These are phyloP conservation scores for Nerophis ophidion DNA, from an alignment of 2,113 vertebrate genomes.

Conservation along the genomic window DNA sequence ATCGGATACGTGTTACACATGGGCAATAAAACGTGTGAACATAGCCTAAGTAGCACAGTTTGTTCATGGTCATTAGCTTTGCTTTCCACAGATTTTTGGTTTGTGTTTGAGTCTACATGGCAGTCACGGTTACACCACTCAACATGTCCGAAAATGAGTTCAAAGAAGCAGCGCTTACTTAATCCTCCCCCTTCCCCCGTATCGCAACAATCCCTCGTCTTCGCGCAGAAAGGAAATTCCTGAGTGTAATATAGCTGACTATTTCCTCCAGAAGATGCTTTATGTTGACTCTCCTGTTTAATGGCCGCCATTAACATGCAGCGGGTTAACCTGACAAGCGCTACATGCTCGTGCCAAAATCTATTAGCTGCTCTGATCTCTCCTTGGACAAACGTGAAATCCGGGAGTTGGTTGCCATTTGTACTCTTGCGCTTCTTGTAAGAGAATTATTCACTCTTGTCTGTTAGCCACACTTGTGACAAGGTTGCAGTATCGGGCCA, in stretches of 20 bases:
- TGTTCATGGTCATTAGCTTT: not conserved
- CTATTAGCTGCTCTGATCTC: conserved; percentile 39
- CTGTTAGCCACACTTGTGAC: conserved; percentile 37
- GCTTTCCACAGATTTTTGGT: conserved; percentile 1
- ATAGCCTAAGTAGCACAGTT: too few species aligned
- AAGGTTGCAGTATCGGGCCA: conserved; percentile 23
- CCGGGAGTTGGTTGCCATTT: conserved; percentile 41
- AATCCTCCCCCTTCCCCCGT: too few species aligned
- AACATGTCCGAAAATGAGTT: too few species aligned
- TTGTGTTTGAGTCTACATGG: not conserved
- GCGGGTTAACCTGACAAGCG: conserved; percentile 41
- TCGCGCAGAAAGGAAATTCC: conserved; percentile 7
- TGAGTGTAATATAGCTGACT: not conserved
- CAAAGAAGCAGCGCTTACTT: too few species aligned
- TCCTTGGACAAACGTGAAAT: conserved; percentile 55
- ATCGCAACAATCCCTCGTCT: not conserved
- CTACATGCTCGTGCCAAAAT: conserved; percentile 42
- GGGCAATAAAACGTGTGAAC: too few species aligned
- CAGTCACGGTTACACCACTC: too few species aligned
- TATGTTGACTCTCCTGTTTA: conserved; percentile 8
- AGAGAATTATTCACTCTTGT: conserved; percentile 50
- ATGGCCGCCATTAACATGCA: conserved; percentile 14
- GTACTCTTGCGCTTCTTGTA: conserved; percentile 51
- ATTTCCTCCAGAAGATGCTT: conserved; percentile 14
- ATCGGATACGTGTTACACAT: too few species aligned